Evolutionary conservation across 1,140 invertebrate species (phyloP).

Genomic region (Ridgeia piscesae): DNA sequence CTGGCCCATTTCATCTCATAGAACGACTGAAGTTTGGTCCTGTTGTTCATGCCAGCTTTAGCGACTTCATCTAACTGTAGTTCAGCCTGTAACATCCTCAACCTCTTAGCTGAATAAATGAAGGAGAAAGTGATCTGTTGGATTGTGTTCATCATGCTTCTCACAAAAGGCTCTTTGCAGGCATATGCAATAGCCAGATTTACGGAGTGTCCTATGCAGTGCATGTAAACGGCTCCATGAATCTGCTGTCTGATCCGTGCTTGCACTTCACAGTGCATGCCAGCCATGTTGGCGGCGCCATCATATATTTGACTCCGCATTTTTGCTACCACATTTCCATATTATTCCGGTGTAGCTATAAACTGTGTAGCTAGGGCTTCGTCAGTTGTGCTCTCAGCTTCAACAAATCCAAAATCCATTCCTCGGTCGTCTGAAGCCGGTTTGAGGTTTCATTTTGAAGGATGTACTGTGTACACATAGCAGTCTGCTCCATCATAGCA

Average conservation of each 20-base stretch:
- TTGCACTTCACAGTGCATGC: neutral
- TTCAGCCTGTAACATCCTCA: neutral
- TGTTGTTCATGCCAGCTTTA: neutral
- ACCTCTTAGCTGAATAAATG: conserved; percentile 1
- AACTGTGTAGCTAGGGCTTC: neutral
- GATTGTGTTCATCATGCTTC: conserved; percentile 12
- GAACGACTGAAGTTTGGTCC: neutral
- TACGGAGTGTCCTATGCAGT: neutral
- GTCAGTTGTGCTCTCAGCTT: neutral
- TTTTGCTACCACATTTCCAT: neutral
- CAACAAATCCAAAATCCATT: conserved; percentile 7
- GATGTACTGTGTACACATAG: neutral
- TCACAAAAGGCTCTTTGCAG: neutral
- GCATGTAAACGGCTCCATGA: neutral
- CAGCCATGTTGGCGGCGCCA: no score
- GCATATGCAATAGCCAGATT: neutral
- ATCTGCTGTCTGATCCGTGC: neutral
- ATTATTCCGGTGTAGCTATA: neutral
- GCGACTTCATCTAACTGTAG: neutral
- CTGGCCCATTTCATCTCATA: conserved; percentile 15
- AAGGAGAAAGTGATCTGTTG: conserved; percentile 16
- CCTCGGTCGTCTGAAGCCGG: neutral
- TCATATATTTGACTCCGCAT: conserved; percentile 8
- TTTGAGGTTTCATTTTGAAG: neutral
- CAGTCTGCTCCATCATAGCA: neutral